These are phyloP conservation scores for Drosophila tropicalis DNA, from an alignment of 1,140 invertebrate genomes.

Conservation along the genomic window DNA sequence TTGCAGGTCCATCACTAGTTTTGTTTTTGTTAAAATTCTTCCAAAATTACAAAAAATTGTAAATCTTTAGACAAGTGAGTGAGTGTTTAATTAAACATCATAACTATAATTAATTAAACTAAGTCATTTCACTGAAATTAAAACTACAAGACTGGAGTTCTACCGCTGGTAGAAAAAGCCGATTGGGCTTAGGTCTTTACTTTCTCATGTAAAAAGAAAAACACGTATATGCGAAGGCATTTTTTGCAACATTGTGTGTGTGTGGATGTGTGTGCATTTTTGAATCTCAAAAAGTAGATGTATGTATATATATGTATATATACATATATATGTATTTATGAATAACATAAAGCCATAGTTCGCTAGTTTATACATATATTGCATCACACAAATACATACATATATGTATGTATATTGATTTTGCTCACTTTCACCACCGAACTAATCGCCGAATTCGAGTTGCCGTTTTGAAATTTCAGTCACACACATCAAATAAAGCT, in stretches of 20 bases:
- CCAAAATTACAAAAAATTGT: too few relatives aligned
- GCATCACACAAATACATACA: conserved; percentile 30
- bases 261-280: conserved; percentile 24
- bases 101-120: too few relatives aligned
- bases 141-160: too few relatives aligned
- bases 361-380: conserved; percentile 18
- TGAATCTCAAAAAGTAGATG: neutral
- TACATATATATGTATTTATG: neutral
- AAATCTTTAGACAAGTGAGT: conserved; percentile 33
- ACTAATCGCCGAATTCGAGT: conserved; percentile 28
- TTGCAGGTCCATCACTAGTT: too few relatives aligned
- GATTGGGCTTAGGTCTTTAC: conserved; percentile 10
- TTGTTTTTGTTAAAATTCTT: too few relatives aligned
- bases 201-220: conserved; percentile 11
- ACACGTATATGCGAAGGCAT: neutral
- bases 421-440: conserved; percentile 71
- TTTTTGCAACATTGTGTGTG: conserved; percentile 36
- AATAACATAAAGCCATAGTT: conserved; percentile 15
- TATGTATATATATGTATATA: neutral
- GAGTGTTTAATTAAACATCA: neutral
- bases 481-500: conserved; percentile 51
- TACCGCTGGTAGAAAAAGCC: too few relatives aligned
- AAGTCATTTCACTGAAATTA: too few relatives aligned
- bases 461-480: conserved; percentile 30
- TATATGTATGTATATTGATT: too few relatives aligned